These are phyloP conservation scores for Ophthalmolycus amberensis DNA, from an alignment of 2,113 vertebrate genomes.

Conservation along the genomic window DNA sequence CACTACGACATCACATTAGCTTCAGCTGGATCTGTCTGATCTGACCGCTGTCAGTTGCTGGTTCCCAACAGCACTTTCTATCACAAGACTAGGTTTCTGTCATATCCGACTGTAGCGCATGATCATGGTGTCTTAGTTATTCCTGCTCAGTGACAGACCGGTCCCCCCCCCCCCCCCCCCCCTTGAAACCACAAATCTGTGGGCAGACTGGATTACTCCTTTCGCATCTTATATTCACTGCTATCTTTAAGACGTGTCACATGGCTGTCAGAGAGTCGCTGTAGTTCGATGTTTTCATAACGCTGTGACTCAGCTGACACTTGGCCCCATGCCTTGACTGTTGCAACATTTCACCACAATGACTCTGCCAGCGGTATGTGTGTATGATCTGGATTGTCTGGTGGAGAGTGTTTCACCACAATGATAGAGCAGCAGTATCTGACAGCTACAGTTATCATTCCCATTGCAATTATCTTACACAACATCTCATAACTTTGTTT, in stretches of 20 bases:
- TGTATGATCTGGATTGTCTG: not conserved
- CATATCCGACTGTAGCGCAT: not conserved
- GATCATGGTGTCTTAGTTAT: not conserved
- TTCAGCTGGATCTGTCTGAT: not conserved
- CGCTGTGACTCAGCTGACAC: slow-evolving; percentile 48
- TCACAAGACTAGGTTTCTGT: slow-evolving; percentile 11
- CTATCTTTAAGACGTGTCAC: slow-evolving; percentile 13
- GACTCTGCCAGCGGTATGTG: not conserved
- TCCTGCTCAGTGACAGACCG: not conserved
- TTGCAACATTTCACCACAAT: slow-evolving; percentile 53
- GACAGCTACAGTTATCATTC: not conserved
- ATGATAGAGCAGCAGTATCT: not conserved
- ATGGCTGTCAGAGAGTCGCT: slow-evolving; percentile 10
- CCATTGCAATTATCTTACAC: not conserved
- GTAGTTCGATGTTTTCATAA: slow-evolving; percentile 44
- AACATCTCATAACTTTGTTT: not conserved
- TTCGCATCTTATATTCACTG: not conserved
- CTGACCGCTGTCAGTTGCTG: not conserved
- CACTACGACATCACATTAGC: not conserved
- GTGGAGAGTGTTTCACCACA: not conserved
- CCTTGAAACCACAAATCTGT: slow-evolving; percentile 13
- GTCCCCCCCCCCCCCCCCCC: not conserved
- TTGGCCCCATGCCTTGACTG: slow-evolving; percentile 20
- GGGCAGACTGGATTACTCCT: not conserved
- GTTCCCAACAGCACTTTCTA: slow-evolving; percentile 1